Percentiles rank a stretch among this genome's conserved stretches.
Conservation (phyloP, 2,113 vertebrate species). For the Chaetops frenatus region DNA sequence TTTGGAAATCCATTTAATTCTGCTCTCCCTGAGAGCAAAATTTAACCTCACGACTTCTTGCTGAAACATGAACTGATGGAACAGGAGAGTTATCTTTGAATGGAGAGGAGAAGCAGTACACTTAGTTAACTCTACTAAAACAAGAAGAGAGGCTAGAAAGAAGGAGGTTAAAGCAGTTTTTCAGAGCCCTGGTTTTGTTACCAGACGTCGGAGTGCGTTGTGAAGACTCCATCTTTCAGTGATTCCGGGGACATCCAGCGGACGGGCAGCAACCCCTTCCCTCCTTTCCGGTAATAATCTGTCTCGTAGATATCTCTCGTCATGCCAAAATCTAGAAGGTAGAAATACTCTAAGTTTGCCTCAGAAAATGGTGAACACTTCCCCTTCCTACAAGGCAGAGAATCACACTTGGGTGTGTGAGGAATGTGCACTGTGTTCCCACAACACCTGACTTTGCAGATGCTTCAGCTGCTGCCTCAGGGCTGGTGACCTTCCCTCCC, state of each 20-base stretch:
- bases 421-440: background rate
- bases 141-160: background rate
- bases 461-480: background rate
- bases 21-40: background rate
- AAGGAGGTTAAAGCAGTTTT: background rate
- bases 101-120: background rate
- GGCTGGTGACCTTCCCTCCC: background rate
- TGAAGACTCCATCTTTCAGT: constrained; percentile 97
- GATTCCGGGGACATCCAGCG: constrained; percentile 99
- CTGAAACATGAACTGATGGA: background rate
- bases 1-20: background rate
- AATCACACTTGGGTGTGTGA: background rate
- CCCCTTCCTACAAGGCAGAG: background rate
- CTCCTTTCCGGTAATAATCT: constrained; percentile 97
- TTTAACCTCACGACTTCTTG: background rate
- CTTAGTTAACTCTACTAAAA: background rate
- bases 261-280: constrained; percentile 93
- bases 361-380: background rate
- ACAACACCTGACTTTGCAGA: background rate
- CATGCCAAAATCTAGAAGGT: constrained; percentile 91
- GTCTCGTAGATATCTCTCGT: constrained; percentile 98
- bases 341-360: background rate
- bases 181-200: constrained; percentile 59
- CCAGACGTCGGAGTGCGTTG: constrained; percentile 98
- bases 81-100: background rate